These are phyloP conservation scores for Bradysia coprophila DNA, from an alignment of 1,140 invertebrate species.

Conservation along the genomic window DNA sequence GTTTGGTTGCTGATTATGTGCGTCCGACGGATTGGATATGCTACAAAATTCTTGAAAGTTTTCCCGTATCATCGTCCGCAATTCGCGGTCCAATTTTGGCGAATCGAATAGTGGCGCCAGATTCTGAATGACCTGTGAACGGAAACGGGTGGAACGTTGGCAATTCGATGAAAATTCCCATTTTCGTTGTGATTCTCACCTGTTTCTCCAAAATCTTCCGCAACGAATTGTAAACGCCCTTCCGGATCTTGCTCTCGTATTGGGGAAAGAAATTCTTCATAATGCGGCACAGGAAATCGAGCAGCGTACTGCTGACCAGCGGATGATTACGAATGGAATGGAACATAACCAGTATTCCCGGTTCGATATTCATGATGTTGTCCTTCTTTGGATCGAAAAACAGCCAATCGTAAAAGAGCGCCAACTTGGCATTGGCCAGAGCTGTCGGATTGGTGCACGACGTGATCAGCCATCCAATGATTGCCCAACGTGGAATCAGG, in stretches of 20 bases:
- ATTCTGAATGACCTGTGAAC: conserved; percentile 41
- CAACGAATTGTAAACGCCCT: conserved; percentile 83
- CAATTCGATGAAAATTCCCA: conserved; percentile 84
- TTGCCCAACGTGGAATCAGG: conserved; percentile 94
- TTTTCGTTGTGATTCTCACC: conserved; percentile 54
- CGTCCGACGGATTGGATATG: not conserved
- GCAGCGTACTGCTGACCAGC: conserved; percentile 78
- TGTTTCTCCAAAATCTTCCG: conserved; percentile 86
- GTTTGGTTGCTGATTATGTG: not conserved
- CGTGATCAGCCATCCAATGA: conserved; percentile 93
- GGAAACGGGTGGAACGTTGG: conserved; percentile 62
- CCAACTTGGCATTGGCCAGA: conserved; percentile 86
- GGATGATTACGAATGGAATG: conserved; percentile 93
- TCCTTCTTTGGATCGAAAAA: conserved; percentile 91
- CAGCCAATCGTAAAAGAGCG: conserved; percentile 95
- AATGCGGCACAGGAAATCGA: conserved; percentile 93
- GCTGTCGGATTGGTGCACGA: conserved; percentile 90
- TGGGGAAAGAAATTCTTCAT: conserved; percentile 84
- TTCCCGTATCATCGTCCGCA: conserved; percentile 68
- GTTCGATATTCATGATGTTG: conserved; percentile 99
- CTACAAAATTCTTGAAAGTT: conserved; percentile 82
- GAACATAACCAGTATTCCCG: conserved; percentile 96
- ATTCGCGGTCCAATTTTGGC: conserved; percentile 76
- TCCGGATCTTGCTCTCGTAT: conserved; percentile 63
- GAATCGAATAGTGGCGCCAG: conserved; percentile 84